Base-by-base conservation (phyloP, 2,113 vertebrate genomes). In the Rhabdornis inornatus region DNA sequence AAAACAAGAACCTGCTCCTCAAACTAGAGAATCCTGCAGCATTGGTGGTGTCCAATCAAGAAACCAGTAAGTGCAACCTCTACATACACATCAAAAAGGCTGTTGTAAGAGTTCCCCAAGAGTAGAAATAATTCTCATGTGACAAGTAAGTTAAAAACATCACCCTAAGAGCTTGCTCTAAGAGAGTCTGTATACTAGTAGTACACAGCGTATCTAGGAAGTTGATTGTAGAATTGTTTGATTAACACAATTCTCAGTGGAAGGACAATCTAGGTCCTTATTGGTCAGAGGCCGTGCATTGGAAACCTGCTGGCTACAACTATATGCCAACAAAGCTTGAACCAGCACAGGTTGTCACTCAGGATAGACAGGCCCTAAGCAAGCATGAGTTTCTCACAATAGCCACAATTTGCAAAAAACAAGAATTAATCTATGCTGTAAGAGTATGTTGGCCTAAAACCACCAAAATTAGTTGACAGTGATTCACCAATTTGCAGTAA, bases 1-100 rank as follows among this genome's bases (percentile, higher is more conserved):
- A 96, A 95, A 90, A 70, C 57, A 91, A 93, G 91, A 97, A 61
- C 72, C 50, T 74, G 27, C 42, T 94, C 49, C 70, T 94, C 80
- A 60, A 0, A 12, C 33, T 90, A 42, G 89, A 65, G 79, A 87
- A 80, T 77, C 25, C 75, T 94, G 91, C 33, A 87, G 75, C 56
- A 55, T 21, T 89, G 39, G 63, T 84, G 42, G 89, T 85, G 70
- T 68, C 87, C 78, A 95, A 89, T 92, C 71, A 95, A 96, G 91
- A 94, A 91, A 71, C 28, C 28, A 10, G 64, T 50, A 95, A 89
- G 83, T 80, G 65, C 42, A 90, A 95, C 45, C 45, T 91, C 71
- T 59, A 87, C 39, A 13, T 33, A 94, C 76, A 64, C 53, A 72
- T 88, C 56, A 55, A 87, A 95, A 93, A 95, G 83, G 49, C 95